phyloP scores from a whole-genome alignment of 2,888 invertebrate species.

The Adineta ricciae region DNA sequence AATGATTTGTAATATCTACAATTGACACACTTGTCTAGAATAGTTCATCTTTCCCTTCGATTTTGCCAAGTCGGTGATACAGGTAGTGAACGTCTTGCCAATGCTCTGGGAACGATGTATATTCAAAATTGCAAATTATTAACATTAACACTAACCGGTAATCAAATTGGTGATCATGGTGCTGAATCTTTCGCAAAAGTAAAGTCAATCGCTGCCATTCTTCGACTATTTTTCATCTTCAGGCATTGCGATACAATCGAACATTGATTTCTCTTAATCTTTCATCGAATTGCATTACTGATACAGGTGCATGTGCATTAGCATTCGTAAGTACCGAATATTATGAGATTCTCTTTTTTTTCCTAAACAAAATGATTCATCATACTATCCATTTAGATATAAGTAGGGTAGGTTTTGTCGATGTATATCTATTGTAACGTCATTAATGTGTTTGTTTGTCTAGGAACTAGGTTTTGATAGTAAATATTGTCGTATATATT shows the following conservation, averaged over 20 bases:
- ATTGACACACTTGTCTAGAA: conserved; percentile 36
- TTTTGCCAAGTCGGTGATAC: conserved; percentile 45
- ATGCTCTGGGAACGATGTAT: conserved; percentile 41
- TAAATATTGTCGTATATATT: neutral
- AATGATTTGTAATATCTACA: too few species aligned
- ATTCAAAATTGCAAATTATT: conserved; percentile 43
- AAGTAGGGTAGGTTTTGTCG: neutral
- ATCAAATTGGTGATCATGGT: conserved; percentile 44
- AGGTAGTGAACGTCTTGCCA: conserved; percentile 42
- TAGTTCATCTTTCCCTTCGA: conserved; percentile 45
- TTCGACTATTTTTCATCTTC: neutral
- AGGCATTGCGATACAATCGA: conserved; percentile 26
- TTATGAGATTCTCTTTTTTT: too few species aligned
- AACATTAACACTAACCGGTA: conserved; percentile 45
- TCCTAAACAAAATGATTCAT: too few species aligned
- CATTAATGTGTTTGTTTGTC: neutral
- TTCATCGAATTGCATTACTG: conserved; percentile 25
- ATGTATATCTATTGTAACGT: neutral
- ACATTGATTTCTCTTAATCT: conserved; percentile 27
- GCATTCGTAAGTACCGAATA: conserved; percentile 20
- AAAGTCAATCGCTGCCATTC: conserved; percentile 29
- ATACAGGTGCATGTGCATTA: conserved; percentile 26
- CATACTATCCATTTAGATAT: neutral
- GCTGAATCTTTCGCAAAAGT: conserved; percentile 43
- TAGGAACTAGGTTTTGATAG: neutral